phyloP scores from a whole-genome alignment of 2,888 invertebrate species.

The Epiblema foenella region DNA sequence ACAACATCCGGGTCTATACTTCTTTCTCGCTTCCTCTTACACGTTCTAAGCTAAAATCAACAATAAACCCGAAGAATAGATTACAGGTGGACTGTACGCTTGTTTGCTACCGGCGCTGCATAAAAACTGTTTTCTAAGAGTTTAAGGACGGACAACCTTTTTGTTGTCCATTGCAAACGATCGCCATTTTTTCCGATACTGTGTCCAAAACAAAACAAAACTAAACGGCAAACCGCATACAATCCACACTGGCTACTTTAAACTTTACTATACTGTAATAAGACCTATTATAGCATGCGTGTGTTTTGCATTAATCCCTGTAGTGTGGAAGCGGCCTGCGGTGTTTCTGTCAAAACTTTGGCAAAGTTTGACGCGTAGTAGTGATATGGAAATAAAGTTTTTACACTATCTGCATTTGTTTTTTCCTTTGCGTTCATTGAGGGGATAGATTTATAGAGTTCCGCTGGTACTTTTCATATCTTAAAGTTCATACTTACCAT shows the following conservation, averaged over 20 bases:
- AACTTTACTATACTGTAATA: constrained; percentile 1
- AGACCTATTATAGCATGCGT: constrained; percentile 1
- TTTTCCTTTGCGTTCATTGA: constrained; percentile 27
- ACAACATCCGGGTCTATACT: too few relatives aligned
- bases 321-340: constrained; percentile 22
- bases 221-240: constrained; percentile 28
- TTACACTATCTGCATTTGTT: constrained; percentile 41
- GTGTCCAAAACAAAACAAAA: constrained; percentile 35
- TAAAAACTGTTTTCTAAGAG: too few relatives aligned
- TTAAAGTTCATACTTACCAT: too few relatives aligned
- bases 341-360: constrained; percentile 51
- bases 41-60: too few relatives aligned
- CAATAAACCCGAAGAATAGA: too few relatives aligned
- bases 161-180: background rate
- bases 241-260: background rate
- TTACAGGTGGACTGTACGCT: too few relatives aligned
- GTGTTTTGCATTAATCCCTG: constrained; percentile 17
- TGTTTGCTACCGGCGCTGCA: too few relatives aligned
- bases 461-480: background rate
- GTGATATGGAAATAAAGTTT: constrained; percentile 45
- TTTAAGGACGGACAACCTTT: too few relatives aligned
- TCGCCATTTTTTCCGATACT: background rate
- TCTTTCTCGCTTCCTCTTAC: too few relatives aligned
- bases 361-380: constrained; percentile 45
- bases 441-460: constrained; percentile 4